Conservation (phyloP, 1,140 invertebrate species). For the Aphis craccivora region DNA sequence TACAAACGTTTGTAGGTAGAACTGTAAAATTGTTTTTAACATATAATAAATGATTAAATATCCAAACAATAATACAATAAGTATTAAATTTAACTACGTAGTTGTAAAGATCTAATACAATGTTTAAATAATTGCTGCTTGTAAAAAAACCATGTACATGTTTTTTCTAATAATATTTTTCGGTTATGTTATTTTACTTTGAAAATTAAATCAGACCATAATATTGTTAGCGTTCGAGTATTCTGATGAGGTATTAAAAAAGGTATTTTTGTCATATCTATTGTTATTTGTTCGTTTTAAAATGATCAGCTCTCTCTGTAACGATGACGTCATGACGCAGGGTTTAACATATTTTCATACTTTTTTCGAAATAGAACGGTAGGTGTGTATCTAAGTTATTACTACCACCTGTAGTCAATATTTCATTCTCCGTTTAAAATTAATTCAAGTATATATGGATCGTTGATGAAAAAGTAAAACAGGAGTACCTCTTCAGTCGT, state of each 20-base stretch:
- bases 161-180: background rate
- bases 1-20: background rate
- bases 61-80: background rate
- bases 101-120: background rate
- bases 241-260: background rate
- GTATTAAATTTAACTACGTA: background rate
- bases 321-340: background rate
- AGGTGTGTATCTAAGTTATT: background rate
- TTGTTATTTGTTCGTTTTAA: background rate
- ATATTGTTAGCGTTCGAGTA: background rate
- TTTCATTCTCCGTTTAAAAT: background rate
- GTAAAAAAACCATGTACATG: background rate
- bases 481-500: background rate
- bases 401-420: background rate
- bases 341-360: background rate
- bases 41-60: background rate
- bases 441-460: background rate
- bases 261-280: slow-evolving; percentile 11
- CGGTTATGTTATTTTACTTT: background rate
- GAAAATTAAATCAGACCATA: background rate
- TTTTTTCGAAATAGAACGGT: background rate
- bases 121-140: background rate
- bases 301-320: background rate
- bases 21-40: background rate
- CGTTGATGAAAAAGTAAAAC: background rate